These are phyloP conservation scores for Platanista minor DNA, from an alignment of 2,113 vertebrate species.

Conservation along the genomic window DNA sequence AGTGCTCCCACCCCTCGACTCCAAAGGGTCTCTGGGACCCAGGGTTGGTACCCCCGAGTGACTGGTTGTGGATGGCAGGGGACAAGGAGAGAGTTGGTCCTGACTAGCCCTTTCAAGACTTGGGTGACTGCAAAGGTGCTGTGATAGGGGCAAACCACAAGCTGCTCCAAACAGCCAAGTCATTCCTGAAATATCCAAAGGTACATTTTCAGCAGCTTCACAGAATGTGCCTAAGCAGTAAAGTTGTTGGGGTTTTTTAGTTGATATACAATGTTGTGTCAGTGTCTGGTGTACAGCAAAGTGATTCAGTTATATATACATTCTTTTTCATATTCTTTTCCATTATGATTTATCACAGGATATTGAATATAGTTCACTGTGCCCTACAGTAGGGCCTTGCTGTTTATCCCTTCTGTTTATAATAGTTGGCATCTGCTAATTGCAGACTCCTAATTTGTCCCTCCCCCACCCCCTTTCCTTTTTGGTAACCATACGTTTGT, in stretches of 20 bases:
- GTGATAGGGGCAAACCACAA: not conserved
- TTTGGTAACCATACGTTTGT: not conserved
- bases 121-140: not conserved
- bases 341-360: not conserved
- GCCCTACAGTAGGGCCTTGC: not conserved
- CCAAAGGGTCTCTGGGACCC: not conserved
- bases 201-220: not conserved
- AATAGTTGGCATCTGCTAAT: not conserved
- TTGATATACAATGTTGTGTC: not conserved
- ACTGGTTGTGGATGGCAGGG: not conserved
- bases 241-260: not conserved
- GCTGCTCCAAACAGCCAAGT: not conserved
- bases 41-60: not conserved
- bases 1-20: not conserved
- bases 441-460: not conserved
- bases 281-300: not conserved
- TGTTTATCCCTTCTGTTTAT: accelerated
- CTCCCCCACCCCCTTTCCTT: not conserved
- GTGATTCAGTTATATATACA: not conserved
- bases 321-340: not conserved
- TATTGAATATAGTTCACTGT: not conserved
- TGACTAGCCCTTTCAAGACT: not conserved
- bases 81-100: not conserved
- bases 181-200: not conserved
- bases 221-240: not conserved